Base-by-base conservation (phyloP, 2,113 vertebrate species). In the Tympanuchus pallidicinctus region DNA sequence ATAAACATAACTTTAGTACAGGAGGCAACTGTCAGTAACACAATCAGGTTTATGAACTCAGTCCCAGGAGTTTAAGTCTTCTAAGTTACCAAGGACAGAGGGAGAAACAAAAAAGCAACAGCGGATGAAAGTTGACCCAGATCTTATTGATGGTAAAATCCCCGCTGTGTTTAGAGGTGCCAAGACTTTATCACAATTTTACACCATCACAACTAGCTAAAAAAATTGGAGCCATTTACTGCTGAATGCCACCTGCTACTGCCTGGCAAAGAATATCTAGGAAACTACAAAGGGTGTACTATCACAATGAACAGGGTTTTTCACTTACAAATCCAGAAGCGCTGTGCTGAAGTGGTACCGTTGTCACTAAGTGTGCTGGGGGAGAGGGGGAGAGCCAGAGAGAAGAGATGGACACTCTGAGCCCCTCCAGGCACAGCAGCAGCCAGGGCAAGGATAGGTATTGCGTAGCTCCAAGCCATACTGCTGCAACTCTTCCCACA, bases 201-300 rank as follows among this genome's bases (percentile, higher is more conserved):
- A 60, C 3, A 8, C 48, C 71, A 59, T 40, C 21, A 1, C 36
- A 89, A 71, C 43, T 43, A 71, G 47, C 56, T 89, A 6, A 72
- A 88, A 96, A 96, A 88, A 60, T 45, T 42, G 61, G 57, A 38
- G 40, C 36, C 82, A 47, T 77, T 91, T 80, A 71, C 38, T 88
- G 72, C 50, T 71, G 80, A 85, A 64, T 56, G 15, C 54, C 78
- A 95, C 84, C 75, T 93, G 79, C 64, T 83, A 86, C 69, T 83
- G 69, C 60, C 76, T 88, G 73, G 80, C 69, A 90, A 93, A 86
- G 12, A 47, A 70, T 2, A 16, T 54, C 59, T 52, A 67, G 89
- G 69, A 47, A 71, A 73, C 82, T 89, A 88, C 38, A 74, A 5
- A 40, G 47, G 52, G 50, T 11, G 21, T 20, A 47, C 63, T 63